Conservation (phyloP, 2,113 vertebrate species). For the Bubo blakistoni region DNA sequence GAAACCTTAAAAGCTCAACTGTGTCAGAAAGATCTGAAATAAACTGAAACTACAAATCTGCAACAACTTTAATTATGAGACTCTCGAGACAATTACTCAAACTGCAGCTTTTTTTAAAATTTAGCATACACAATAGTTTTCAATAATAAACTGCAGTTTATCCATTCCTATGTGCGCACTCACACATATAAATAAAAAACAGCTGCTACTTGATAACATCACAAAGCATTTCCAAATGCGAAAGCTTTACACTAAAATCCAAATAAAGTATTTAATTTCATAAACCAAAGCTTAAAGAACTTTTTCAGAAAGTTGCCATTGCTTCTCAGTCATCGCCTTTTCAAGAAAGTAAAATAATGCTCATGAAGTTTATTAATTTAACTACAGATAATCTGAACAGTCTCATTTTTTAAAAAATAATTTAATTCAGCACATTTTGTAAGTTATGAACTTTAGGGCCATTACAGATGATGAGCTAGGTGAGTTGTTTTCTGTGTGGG, state of each 20-base stretch:
- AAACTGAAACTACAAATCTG: background rate
- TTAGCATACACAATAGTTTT: background rate
- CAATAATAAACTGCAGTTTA: background rate
- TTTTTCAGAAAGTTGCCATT: background rate
- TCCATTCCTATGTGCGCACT: background rate
- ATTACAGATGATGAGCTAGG: constrained; percentile 26
- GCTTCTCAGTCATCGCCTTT: background rate
- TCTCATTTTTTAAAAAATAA: background rate
- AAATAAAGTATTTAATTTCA: background rate
- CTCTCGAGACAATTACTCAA: background rate
- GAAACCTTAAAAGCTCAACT: background rate
- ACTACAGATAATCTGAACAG: background rate
- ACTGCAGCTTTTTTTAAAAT: background rate
- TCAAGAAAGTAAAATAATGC: background rate
- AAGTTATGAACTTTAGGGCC: background rate
- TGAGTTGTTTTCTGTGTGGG: background rate
- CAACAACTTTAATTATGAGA: background rate
- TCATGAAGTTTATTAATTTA: background rate
- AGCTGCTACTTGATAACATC: constrained; percentile 19
- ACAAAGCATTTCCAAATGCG: constrained; percentile 7
- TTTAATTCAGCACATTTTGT: background rate
- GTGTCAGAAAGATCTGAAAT: background rate
- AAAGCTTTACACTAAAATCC: background rate
- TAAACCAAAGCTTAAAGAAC: background rate
- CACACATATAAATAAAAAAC: background rate